These are phyloP conservation scores for Lasiommata megera DNA, from an alignment of 2,888 invertebrate genomes.

Conservation along the genomic window DNA sequence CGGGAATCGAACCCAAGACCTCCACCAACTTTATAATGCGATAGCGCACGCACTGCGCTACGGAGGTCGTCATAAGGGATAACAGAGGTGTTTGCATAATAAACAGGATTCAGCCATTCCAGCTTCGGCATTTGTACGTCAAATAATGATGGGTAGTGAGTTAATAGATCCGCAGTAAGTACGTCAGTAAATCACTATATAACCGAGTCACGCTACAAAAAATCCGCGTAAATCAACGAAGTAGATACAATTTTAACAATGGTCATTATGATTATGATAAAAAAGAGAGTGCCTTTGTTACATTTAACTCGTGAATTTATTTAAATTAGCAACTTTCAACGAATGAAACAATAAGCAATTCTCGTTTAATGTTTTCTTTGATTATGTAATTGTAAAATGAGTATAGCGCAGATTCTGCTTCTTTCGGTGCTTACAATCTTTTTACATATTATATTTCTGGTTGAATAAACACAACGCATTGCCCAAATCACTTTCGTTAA, in stretches of 20 bases:
- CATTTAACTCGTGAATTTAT: slow-evolving; percentile 9
- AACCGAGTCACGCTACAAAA: neutral
- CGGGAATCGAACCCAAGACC: no score
- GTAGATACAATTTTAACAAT: slow-evolving; percentile 9
- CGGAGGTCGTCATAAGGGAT: no score
- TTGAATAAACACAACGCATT: neutral
- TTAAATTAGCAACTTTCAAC: slow-evolving; percentile 12
- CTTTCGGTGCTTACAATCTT: neutral
- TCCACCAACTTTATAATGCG: no score
- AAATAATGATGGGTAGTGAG: no score
- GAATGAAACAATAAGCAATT: slow-evolving; percentile 1
- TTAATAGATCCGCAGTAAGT: no score
- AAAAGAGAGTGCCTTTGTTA: slow-evolving; percentile 23
- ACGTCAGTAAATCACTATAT: no score
- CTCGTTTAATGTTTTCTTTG: neutral
- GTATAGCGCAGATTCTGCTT: neutral
- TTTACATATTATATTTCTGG: neutral
- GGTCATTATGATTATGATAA: slow-evolving; percentile 6
- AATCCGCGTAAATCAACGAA: neutral
- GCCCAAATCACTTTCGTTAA: neutral
- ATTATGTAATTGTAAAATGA: neutral
- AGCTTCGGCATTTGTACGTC: no score
- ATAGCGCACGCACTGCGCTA: no score
- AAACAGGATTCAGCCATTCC: no score
- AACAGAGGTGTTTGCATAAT: no score